Evolutionary conservation across 2,888 invertebrate genomes (phyloP).

Genomic region (Tetheella fluctuosa): DNA sequence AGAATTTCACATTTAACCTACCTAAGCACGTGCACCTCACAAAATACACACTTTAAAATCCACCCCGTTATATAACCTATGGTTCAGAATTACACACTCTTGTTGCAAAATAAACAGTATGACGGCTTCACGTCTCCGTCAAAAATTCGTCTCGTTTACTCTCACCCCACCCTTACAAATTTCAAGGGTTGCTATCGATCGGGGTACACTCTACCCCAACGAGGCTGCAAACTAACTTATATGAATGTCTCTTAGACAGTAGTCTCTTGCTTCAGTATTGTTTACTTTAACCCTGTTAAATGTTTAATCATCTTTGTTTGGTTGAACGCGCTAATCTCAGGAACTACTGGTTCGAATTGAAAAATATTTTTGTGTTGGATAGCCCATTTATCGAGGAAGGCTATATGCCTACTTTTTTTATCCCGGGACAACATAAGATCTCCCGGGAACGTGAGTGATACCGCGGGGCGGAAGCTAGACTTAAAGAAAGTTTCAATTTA

Average conservation of each 20-base stretch:
- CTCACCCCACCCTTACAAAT: slow-evolving; percentile 13
- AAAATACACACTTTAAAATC: neutral
- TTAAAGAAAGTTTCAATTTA: no score
- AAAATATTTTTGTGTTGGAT: no score
- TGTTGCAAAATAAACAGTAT: neutral
- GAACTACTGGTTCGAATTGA: no score
- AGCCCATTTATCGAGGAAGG: no score
- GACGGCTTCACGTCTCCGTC: neutral
- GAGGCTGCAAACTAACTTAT: slow-evolving; percentile 19
- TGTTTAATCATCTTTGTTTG: no score
- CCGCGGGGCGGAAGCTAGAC: no score
- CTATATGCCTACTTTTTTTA: no score
- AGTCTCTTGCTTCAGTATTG: neutral
- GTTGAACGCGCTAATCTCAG: no score
- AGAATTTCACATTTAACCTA: neutral
- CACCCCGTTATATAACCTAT: neutral
- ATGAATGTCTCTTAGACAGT: slow-evolving; percentile 14
- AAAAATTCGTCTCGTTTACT: slow-evolving; percentile 2
- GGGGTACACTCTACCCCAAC: neutral
- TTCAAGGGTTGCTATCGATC: slow-evolving; percentile 19
- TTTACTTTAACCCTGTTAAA: neutral
- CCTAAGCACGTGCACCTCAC: neutral
- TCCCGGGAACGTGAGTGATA: no score
- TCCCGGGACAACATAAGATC: no score
- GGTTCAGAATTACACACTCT: neutral